A percentile compares a stretch with the other conserved stretches of the same genome.
phyloP scores from a whole-genome alignment of 2,888 invertebrate genomes.

The Drosophila pegasa region DNA sequence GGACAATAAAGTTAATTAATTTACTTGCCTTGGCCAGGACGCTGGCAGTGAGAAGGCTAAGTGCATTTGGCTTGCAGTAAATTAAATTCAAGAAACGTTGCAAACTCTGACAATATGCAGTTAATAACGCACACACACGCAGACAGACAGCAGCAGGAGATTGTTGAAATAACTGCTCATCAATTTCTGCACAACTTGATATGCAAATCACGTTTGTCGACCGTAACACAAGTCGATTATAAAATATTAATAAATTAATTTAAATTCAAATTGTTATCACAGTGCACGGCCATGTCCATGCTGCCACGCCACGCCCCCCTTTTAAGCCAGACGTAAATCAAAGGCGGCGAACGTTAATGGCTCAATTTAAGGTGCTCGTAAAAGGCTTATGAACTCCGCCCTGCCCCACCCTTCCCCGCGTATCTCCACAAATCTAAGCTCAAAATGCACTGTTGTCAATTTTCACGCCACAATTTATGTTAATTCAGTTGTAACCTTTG shows the following conservation, averaged over 20 bases:
- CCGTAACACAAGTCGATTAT: slow-evolving; percentile 64
- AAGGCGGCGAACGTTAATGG: slow-evolving; percentile 35
- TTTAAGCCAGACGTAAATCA: slow-evolving; percentile 26
- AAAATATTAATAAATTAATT: slow-evolving; percentile 78
- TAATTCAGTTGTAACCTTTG: slow-evolving; percentile 71
- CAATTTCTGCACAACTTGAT: slow-evolving; percentile 51
- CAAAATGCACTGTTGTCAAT: slow-evolving; percentile 60
- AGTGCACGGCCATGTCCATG: slow-evolving; percentile 4
- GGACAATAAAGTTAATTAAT: slow-evolving; percentile 75
- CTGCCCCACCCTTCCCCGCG: no score
- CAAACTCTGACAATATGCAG: slow-evolving; percentile 51
- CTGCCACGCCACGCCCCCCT: slow-evolving; percentile 20
- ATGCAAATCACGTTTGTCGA: slow-evolving; percentile 67
- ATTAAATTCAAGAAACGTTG: slow-evolving; percentile 62
- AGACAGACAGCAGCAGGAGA: slow-evolving; percentile 5
- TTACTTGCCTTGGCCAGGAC: slow-evolving; percentile 33
- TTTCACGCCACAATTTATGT: slow-evolving; percentile 70
- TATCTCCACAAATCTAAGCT: slow-evolving; percentile 20
- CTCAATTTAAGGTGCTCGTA: slow-evolving; percentile 30
- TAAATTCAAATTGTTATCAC: slow-evolving; percentile 54
- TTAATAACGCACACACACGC: slow-evolving; percentile 44
- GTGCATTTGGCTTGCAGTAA: slow-evolving; percentile 44
- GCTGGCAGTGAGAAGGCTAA: slow-evolving; percentile 4
- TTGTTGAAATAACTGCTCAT: slow-evolving; percentile 38
- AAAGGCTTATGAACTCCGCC: slow-evolving; percentile 14